Evolutionary conservation across 2,888 invertebrate species (phyloP), one percentile per base, ranked within the genome.

Genomic region (Drosophila percnosoma): DNA sequence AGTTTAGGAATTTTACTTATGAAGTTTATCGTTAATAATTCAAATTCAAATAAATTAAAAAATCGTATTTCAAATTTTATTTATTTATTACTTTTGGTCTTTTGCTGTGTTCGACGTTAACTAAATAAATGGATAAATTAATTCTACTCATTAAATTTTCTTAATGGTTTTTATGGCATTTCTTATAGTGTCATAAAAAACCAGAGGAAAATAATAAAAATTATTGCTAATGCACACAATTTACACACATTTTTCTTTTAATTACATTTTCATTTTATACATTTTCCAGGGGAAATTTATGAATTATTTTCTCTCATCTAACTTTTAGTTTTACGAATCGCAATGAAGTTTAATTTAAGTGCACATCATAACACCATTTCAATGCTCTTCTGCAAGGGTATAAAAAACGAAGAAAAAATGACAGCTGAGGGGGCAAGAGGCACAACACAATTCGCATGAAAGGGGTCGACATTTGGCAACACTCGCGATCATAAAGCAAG

Each of bases 401-500:
- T 27, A 18, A 4, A 42, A 58, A 58, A 27, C 51, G 57, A 48
- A 66, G 6, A 15, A 15, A 38, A 38, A 13, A 24, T 73, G 78
- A 78, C 40, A 33, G 38, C 52, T 27, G 49, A 48, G 33, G 18
- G 48, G 54, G 53, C 53, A 21, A 52, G n/a, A 13, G 3, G 52
- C 33, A 33, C 66, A 34, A 67, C 83, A 51, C 31, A 45, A 24
- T 38, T 66, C 70, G 73, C 64, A 68, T 75, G 82, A 85, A 82
- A 69, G 88, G 79, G 90, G 86, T 83, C 82, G 84, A 84, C 84
- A 84, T 73, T 79, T 82, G 66, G 57, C 77, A 83, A 84, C 77
- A 77, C 75, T 77, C 77, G 79, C 79, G 84, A 79, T 90, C 90
- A 90, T 90, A 86, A 87, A 86, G 75, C 89, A 88, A 80, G 74